Evolutionary conservation across 35 echinoderm and acorn worm species (phyloP), one percentile per base, ranked within the genome.

Genomic region (Holothuria glaberrima): DNA sequence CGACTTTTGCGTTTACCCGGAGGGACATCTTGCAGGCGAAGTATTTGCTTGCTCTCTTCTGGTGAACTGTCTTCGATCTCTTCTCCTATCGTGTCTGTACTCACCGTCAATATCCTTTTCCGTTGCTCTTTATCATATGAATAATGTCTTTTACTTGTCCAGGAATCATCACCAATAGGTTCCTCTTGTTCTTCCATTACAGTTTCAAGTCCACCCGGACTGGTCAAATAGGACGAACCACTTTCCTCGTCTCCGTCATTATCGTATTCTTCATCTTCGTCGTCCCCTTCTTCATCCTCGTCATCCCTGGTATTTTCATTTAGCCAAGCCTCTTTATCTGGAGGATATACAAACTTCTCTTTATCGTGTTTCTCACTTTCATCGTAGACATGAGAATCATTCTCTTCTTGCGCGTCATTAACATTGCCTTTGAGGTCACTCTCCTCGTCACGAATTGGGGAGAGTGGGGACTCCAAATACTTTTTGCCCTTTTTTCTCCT

Each of bases 141-240:
- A 62, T 67, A 87, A 48, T 71, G 48, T 27, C 65, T 35, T 87
- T 71, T 87, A 35, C 35, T 31, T 50, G 80, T 87, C 85, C 85
- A 87, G 3, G 41, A 58, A 16, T 93, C 88, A 50, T 34, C 41
- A 60, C 48, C 82, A 80, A 78, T 33, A 80, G 44, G 75, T 77
- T 97, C 95, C 80, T 97, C 95, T 58, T 91, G 85, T 78, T 97
- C 95, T 75, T 97, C 95, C 61, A 91, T 87, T 19, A 94, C 71
- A 17, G 93, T 94, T 74, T 91, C 93, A 12, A 94, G 69, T 60
- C 89, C 89, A 21, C 89, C 93, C 16, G 90, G 88, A 82, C 89
- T 91, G 19, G 89, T 80, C 21, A 90, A 58, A 56, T 67, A 82
- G 0, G 89, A 68, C 26, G 75, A 82, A n/a, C 88, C 41, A 28